Percentiles rank a stretch among this genome's conserved stretches.
These are phyloP conservation scores for Cabera pusaria DNA, from an alignment of 2,888 invertebrate species.

Conservation along the genomic window DNA sequence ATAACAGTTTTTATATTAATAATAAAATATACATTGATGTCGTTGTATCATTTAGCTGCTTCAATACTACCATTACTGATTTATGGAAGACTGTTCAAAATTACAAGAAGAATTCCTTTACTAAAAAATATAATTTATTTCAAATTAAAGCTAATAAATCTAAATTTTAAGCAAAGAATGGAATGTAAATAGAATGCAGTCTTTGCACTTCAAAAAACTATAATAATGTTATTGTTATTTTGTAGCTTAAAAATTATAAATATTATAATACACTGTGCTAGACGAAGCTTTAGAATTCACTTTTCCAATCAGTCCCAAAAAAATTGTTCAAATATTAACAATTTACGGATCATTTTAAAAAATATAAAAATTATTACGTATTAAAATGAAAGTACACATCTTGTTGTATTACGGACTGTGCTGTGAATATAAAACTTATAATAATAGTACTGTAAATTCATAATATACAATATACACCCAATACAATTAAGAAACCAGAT, in stretches of 20 bases:
- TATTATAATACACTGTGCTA: neutral
- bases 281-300: neutral
- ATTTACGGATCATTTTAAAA: no score
- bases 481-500: conserved; percentile 19
- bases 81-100: conserved; percentile 14
- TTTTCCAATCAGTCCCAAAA: no score
- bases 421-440: neutral
- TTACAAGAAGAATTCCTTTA: conserved; percentile 2
- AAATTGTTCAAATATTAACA: no score
- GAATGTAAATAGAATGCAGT: conserved; percentile 16
- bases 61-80: neutral
- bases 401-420: no score
- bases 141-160: conserved; percentile 1
- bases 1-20: no score
- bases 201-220: conserved; percentile 4
- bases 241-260: no score
- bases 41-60: no score
- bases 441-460: neutral
- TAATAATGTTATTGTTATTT: neutral
- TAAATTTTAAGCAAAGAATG: conserved; percentile 12
- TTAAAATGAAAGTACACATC: no score
- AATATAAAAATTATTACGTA: neutral
- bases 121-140: conserved; percentile 3
- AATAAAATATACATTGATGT: no score
- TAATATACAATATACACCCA: conserved; percentile 10